phyloP scores from a whole-genome alignment of 2,888 invertebrate species.

The Cremastobaeus sp. region DNA sequence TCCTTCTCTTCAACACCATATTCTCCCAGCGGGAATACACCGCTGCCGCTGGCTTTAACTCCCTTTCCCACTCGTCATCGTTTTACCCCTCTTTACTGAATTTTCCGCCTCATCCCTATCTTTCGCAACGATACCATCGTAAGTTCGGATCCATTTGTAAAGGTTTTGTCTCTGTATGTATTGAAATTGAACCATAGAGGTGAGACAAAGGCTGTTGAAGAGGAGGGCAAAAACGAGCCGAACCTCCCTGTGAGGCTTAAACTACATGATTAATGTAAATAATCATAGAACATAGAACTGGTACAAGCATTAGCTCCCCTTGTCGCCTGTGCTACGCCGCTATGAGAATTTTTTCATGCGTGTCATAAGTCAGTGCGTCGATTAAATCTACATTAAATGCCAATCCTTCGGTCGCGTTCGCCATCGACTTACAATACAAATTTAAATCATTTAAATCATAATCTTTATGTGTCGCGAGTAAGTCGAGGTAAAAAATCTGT shows the following conservation, averaged over 20 bases:
- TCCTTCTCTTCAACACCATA: constrained; percentile 50
- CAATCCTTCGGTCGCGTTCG: constrained; percentile 25
- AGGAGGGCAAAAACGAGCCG: constrained; percentile 23
- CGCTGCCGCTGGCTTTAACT: constrained; percentile 65
- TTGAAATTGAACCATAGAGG: constrained; percentile 32
- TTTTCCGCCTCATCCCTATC: constrained; percentile 42
- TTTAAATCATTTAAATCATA: constrained; percentile 19
- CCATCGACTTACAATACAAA: constrained; percentile 6
- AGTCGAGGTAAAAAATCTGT: too few relatives aligned
- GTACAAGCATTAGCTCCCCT: constrained; percentile 30
- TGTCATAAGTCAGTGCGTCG: constrained; percentile 45
- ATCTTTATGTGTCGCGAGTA: constrained; percentile 4
- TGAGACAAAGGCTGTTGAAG: constrained; percentile 37
- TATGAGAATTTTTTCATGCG: constrained; percentile 38
- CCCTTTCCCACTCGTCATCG: constrained; percentile 56
- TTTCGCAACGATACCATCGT: constrained; percentile 34
- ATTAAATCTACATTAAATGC: constrained; percentile 43
- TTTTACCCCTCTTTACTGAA: constrained; percentile 39
- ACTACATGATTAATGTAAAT: constrained; percentile 41
- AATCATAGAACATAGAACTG: constrained; percentile 29
- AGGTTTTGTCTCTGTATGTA: constrained; percentile 37
- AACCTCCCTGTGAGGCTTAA: constrained; percentile 22
- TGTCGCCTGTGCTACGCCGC: constrained; percentile 4
- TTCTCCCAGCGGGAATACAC: constrained; percentile 63
- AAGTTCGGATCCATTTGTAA: constrained; percentile 46